Evolutionary conservation across 2,113 vertebrate genomes (phyloP), one percentile per base, ranked within the genome.

Genomic region (Meleagris gallopavo): DNA sequence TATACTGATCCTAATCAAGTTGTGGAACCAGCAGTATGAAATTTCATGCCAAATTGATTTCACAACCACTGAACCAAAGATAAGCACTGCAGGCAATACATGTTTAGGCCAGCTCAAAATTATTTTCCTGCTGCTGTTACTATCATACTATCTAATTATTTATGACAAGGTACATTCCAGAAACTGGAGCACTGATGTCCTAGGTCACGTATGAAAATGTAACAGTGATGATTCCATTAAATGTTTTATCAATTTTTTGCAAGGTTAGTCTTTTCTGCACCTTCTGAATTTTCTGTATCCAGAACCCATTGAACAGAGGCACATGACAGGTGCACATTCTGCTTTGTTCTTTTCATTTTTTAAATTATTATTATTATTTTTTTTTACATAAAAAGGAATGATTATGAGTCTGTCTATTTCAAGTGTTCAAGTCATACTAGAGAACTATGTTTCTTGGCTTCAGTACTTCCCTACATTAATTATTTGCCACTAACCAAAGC

Each of bases 41-140:
- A 55, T 89, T 86, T 55, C 50, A 82, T 62, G 54, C 18, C 54
- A 81, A 92, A 93, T 50, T 57, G 6, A 83, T 72, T 95, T 90
- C 40, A 57, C 8, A 76, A n/a, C 60, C 46, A n/a, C 18, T 55
- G 1, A 83, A 95, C 70, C 30, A 64, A 66, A 77, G 61, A 32
- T 24, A 81, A 66, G 20, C n/a, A 7, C 40, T 60, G 29, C 17
- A 27, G 15, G 52, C 12, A 69, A 30, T 36, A 67, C 12, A 50
- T 77, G 18, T 29, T 78, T 81, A 29, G 9, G 11, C 55, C 65
- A 81, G 17, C 25, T 84, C 25, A 8, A 52, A 82, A 40, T 46
- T 67, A 40, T 36, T 52, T 80, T 90, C 50, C 81, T 20, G 30
- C 13, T 65, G 9, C 30, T 78, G 10, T 57, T 88, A 41, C 20